Conservation (phyloP, 1,140 invertebrate species). For the Drosophila dunni region DNA sequence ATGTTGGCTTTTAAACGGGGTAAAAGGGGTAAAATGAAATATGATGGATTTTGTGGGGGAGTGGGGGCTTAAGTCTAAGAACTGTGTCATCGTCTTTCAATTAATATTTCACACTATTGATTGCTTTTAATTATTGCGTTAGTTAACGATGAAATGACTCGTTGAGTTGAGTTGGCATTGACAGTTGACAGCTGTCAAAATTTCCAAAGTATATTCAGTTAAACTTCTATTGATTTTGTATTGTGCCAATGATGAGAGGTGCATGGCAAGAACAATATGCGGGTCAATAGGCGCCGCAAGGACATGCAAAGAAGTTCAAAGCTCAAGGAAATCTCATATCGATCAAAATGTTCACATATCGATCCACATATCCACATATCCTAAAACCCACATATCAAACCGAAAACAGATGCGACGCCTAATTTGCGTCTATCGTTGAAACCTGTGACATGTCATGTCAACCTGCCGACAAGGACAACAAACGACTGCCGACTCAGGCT, state of each 20-base stretch:
- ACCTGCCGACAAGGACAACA: constrained; percentile 53
- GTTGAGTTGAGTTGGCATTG: constrained; percentile 41
- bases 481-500: constrained; percentile 23
- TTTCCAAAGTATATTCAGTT: constrained; percentile 64
- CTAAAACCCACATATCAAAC: too few species aligned
- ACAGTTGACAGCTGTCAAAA: constrained; percentile 68
- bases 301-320: constrained; percentile 56
- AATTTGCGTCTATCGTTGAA: constrained; percentile 54
- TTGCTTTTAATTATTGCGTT: constrained; percentile 56
- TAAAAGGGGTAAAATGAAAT: not conserved
- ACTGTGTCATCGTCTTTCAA: constrained; percentile 44
- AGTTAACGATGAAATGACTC: constrained; percentile 36
- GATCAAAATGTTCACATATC: constrained; percentile 70
- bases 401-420: constrained; percentile 67
- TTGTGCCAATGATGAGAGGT: not conserved
- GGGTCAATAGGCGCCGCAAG: constrained; percentile 58
- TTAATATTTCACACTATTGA: constrained; percentile 75
- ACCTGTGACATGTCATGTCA: constrained; percentile 65
- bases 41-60: not conserved
- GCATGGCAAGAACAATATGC: not conserved
- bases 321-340: constrained; percentile 67
- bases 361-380: constrained; percentile 49
- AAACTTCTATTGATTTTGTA: constrained; percentile 55
- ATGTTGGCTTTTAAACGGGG: not conserved
- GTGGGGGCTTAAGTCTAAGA: not conserved